Percentiles rank a stretch among this genome's conserved stretches.
Conservation (phyloP, 1,140 invertebrate species). For the Cyclargus thomasi region DNA sequence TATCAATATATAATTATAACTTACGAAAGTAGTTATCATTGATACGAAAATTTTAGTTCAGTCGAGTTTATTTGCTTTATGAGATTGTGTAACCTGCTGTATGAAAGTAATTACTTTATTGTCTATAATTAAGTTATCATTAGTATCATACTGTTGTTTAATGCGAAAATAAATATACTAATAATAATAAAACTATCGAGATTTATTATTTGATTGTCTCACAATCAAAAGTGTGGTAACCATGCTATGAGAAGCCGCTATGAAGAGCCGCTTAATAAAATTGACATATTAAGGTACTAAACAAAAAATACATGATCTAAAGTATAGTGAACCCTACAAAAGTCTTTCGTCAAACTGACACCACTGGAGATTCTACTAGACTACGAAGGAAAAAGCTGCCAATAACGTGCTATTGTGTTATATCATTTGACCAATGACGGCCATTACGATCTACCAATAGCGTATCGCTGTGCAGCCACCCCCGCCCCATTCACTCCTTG, state of each 20-base stretch:
- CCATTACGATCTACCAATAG: no score
- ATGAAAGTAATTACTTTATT: conserved; percentile 1
- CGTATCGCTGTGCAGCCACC: no score
- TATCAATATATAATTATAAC: conserved; percentile 4
- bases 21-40: conserved; percentile 7
- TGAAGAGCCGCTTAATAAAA: no score
- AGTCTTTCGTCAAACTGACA: no score
- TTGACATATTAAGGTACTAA: no score
- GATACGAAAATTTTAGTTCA: conserved; percentile 1
- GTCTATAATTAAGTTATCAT: conserved; percentile 5
- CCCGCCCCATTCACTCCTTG: no score
- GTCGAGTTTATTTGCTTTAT: conserved; percentile 9
- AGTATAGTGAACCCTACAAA: no score
- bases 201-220: background rate
- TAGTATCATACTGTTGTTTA: background rate
- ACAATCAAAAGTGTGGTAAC: background rate
- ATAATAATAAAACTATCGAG: background rate
- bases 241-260: background rate
- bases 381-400: no score
- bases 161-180: background rate
- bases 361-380: no score
- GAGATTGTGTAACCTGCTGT: background rate
- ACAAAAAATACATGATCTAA: no score
- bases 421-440: no score
- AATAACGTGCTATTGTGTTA: no score